Evolutionary conservation across 2,888 invertebrate species (phyloP).

Genomic region (Pseudococcus longispinus): DNA sequence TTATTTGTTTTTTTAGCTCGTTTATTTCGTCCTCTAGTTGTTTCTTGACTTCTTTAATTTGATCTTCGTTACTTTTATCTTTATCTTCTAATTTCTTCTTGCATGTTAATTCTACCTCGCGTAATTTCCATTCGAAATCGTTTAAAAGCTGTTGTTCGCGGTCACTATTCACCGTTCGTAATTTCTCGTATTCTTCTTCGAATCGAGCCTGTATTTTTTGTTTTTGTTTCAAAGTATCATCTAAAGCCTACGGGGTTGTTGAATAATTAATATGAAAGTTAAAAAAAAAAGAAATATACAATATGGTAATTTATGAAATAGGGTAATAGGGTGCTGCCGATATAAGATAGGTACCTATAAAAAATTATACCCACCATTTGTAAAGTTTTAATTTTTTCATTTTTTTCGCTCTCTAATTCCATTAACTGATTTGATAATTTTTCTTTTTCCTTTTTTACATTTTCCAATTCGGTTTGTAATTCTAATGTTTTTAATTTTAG

Average conservation of each 20-base stretch:
- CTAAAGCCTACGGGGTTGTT: conserved; percentile 63
- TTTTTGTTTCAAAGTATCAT: conserved; percentile 70
- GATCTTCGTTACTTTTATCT: conserved; percentile 60
- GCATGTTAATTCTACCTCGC: conserved; percentile 76
- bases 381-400: conserved; percentile 48
- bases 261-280: neutral
- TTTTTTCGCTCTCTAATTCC: conserved; percentile 46
- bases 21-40: conserved; percentile 59
- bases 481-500: conserved; percentile 17
- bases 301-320: neutral
- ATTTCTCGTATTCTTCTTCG: conserved; percentile 74
- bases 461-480: conserved; percentile 38
- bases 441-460: conserved; percentile 19
- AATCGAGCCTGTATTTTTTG: conserved; percentile 69
- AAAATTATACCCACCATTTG: conserved; percentile 40
- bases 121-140: conserved; percentile 84
- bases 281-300: conserved; percentile 26
- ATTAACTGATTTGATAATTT: conserved; percentile 16
- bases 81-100: conserved; percentile 69
- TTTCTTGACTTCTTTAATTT: conserved; percentile 60
- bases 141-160: conserved; percentile 77
- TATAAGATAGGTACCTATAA: too few relatives aligned
- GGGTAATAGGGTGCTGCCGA: neutral
- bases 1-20: conserved; percentile 57
- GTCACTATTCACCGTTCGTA: conserved; percentile 71